Percentiles rank a stretch among this genome's conserved stretches.
phyloP scores from a whole-genome alignment of 2,113 vertebrate genomes.

The Alaudala cheleensis region DNA sequence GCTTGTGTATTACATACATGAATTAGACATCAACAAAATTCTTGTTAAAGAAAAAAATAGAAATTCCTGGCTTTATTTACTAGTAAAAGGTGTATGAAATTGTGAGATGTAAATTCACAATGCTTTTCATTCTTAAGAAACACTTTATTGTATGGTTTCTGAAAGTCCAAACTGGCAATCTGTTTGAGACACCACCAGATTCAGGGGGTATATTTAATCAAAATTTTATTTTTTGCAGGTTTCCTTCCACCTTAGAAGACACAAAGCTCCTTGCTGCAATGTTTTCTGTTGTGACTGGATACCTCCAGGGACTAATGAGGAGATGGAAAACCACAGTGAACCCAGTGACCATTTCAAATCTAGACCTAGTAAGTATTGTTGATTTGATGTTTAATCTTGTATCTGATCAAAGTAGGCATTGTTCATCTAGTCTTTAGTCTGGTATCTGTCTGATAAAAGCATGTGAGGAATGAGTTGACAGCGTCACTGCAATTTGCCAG shows the following conservation, averaged over 20 bases:
- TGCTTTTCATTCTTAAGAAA: background rate
- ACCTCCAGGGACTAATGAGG: background rate
- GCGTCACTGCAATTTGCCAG: background rate
- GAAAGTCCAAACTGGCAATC: background rate
- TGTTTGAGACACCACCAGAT: background rate
- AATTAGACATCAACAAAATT: background rate
- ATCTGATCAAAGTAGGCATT: background rate
- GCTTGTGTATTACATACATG: background rate
- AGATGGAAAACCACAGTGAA: background rate
- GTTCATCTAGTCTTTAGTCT: conserved; percentile 3
- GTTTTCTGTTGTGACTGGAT: background rate
- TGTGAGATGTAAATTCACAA: background rate
- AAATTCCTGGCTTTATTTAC: background rate
- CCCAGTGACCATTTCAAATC: background rate
- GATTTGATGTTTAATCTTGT: background rate
- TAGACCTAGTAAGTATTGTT: background rate
- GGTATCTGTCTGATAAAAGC: background rate
- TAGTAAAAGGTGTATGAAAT: background rate
- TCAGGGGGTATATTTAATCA: background rate
- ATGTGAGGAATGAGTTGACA: background rate
- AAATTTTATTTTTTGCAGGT: background rate
- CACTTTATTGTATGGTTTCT: background rate
- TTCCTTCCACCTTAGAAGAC: background rate
- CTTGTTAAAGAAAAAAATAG: background rate
- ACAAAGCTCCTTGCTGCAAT: background rate